Conservation (phyloP, 2,888 invertebrate genomes). For the Amphipoea oculea region DNA sequence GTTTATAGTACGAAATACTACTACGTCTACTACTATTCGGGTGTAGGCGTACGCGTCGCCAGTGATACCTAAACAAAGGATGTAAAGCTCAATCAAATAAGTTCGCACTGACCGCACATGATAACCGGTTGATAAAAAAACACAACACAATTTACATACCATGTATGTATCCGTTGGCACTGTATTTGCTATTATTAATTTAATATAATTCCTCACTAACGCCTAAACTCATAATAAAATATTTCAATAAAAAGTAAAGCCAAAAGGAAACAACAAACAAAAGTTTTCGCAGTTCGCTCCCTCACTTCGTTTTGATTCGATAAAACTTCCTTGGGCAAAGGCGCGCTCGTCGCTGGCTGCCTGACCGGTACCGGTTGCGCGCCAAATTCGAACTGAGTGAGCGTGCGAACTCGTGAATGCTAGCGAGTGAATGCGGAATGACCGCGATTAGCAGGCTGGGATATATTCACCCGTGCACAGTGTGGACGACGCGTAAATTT, state of each 20-base stretch:
- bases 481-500: slow-evolving; percentile 64
- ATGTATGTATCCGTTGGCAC: slow-evolving; percentile 51
- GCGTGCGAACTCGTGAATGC: slow-evolving; percentile 52
- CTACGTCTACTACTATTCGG: slow-evolving; percentile 79
- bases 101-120: slow-evolving; percentile 80
- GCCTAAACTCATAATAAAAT: slow-evolving; percentile 62
- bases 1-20: slow-evolving; percentile 75
- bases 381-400: slow-evolving; percentile 88
- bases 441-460: slow-evolving; percentile 64
- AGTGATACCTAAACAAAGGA: slow-evolving; percentile 86
- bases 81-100: slow-evolving; percentile 84
- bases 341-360: slow-evolving; percentile 77
- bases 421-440: slow-evolving; percentile 67
- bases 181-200: slow-evolving; percentile 41
- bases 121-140: slow-evolving; percentile 83
- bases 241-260: slow-evolving; percentile 61
- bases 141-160: slow-evolving; percentile 76
- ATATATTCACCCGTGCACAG: slow-evolving; percentile 56
- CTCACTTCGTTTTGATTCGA: slow-evolving; percentile 64
- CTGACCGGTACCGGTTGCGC: slow-evolving; percentile 74
- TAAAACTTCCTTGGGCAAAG: slow-evolving; percentile 74
- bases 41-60: slow-evolving; percentile 82
- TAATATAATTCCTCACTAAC: slow-evolving; percentile 36
- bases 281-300: slow-evolving; percentile 70
- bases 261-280: slow-evolving; percentile 76